These are phyloP conservation scores for Amazona finschi DNA, from an alignment of 2,797 vertebrate species.

Conservation along the genomic window DNA sequence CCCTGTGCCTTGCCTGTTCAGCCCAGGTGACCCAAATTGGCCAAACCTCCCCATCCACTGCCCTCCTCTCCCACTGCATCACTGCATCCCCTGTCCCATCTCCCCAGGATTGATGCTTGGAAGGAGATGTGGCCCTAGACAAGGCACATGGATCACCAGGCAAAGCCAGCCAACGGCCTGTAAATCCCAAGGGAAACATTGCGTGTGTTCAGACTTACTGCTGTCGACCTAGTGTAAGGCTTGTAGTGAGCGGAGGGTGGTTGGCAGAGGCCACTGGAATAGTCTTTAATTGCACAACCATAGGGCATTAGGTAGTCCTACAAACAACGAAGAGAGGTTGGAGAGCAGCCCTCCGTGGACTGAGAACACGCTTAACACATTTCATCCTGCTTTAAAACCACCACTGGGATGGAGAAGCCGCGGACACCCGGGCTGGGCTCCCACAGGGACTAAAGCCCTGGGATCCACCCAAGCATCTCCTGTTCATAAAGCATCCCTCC, in stretches of 20 bases:
- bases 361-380: accelerated
- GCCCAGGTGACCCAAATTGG: neutral
- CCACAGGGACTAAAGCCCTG: accelerated
- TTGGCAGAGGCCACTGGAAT: slow-evolving; percentile 72
- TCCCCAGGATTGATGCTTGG: neutral
- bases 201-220: slow-evolving; percentile 64
- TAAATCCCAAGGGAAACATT: slow-evolving; percentile 63
- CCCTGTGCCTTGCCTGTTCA: neutral
- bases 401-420: accelerated
- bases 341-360: slow-evolving; percentile 3
- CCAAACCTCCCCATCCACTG: neutral
- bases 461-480: neutral
- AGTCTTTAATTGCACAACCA: slow-evolving; percentile 73
- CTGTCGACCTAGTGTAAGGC: slow-evolving; percentile 71
- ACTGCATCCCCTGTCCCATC: neutral
- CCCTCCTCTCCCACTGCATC: neutral
- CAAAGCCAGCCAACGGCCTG: neutral
- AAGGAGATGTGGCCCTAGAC: neutral
- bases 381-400: neutral
- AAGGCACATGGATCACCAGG: neutral
- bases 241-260: slow-evolving; percentile 70
- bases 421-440: accelerated
- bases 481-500: accelerated
- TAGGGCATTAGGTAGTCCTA: slow-evolving; percentile 75
- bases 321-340: slow-evolving; percentile 72